Percentiles rank a stretch among this genome's conserved stretches.
These are phyloP conservation scores for Abscondita cerata DNA, from an alignment of 2,888 invertebrate genomes.

Conservation along the genomic window DNA sequence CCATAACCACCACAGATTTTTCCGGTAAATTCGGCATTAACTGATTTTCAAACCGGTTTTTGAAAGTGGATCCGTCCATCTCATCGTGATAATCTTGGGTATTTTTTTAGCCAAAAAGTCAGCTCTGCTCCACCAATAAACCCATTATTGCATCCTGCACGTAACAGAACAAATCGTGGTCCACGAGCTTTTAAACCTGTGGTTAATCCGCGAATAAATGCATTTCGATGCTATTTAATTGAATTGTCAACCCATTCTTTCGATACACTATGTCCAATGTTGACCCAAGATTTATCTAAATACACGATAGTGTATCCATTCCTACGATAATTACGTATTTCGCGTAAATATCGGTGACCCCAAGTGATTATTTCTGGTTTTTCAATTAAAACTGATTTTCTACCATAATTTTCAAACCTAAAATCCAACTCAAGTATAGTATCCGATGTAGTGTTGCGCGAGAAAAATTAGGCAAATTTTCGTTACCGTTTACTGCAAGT, in stretches of 20 bases:
- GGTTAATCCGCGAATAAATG: constrained; percentile 7
- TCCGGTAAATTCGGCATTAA: neutral
- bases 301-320: neutral
- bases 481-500: neutral
- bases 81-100: constrained; percentile 3
- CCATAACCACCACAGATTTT: constrained; percentile 9
- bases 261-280: neutral
- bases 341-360: neutral
- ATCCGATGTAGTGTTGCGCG: neutral
- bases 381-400: neutral
- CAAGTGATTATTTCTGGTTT: neutral
- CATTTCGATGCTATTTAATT: neutral
- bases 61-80: constrained; percentile 1
- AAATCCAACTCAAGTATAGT: neutral
- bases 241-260: neutral
- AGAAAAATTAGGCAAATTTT: neutral
- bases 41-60: neutral
- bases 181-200: constrained; percentile 12
- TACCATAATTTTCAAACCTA: too few species aligned
- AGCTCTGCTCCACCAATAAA: neutral
- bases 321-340: neutral
- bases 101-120: constrained; percentile 8
- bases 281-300: constrained; percentile 7
- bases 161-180: constrained; percentile 1
- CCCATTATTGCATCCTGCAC: neutral